Base-by-base conservation (phyloP, 2,113 vertebrate genomes). In the Lasiurus borealis region DNA sequence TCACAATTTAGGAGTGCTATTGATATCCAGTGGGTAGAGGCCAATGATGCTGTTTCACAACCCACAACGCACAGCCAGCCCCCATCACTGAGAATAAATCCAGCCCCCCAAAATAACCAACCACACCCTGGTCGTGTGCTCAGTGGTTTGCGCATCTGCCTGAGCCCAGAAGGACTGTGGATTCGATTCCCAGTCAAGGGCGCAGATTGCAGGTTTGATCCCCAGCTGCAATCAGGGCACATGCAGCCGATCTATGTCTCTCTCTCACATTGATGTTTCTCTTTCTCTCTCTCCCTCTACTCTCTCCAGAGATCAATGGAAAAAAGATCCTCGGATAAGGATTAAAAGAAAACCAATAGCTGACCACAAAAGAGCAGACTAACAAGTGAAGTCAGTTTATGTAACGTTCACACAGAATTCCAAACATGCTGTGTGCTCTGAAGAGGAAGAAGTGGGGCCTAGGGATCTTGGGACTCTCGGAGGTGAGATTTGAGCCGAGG, bases 371-470 rank as follows among this genome's bases (percentile, higher is more conserved):
- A 71, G 3, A 52, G 50, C 6, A 3, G n/a, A 52, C n/a, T 36
- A 15, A 50, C 40, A 8, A 31, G 36, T 34, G 54, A n/a, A n/a
- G 9, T 36, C 57, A 3, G 0, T 5, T 4, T 1, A 2, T 18
- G 4, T 25, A 6, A 9, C 0, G 2, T 19, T 21, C 29, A 29
- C n/a, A 66, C 25, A 48, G 40, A 46, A 25, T 6, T 40, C 36
- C 36, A 12, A 48, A 62, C 27, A 0, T 0, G 52, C 71, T 11
- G 12, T 11, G 21, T 8, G 36, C 29, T 34, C 36, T 48, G 5
- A 59, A 69, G 71, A 48, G 59, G 48, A 88, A 27, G 40, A 21
- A 29, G 44, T 7, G 4, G 40, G 40, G 54, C 12, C 9, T 1
- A 23, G 3, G 69, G 29, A 31, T 16, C 72, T 29, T 6, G 2